phyloP scores from a whole-genome alignment of 2,113 vertebrate species.

The Suncus etruscus region DNA sequence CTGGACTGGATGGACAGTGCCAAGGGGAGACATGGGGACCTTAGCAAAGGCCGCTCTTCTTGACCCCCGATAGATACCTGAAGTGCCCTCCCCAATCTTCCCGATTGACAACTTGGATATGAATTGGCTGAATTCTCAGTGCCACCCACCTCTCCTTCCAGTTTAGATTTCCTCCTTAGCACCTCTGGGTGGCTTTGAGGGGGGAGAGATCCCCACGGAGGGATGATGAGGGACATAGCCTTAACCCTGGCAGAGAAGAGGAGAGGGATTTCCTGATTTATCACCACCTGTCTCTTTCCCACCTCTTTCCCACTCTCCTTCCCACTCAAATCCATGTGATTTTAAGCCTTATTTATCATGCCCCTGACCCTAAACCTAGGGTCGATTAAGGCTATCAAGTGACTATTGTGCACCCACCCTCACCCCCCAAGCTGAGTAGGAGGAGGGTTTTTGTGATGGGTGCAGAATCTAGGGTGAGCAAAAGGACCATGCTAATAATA shows the following conservation, averaged over 20 bases:
- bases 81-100: too few relatives aligned
- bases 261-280: not conserved
- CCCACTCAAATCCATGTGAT: not conserved
- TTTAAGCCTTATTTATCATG: not conserved
- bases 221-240: not conserved
- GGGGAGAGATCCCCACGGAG: too few relatives aligned
- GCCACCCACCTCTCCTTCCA: not conserved
- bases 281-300: not conserved
- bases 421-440: not conserved
- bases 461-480: not conserved
- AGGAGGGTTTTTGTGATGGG: not conserved
- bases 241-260: too few relatives aligned
- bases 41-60: not conserved
- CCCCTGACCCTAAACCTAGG: not conserved
- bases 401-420: fast-evolving
- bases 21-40: too few relatives aligned
- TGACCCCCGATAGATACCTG: not conserved
- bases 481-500: not conserved
- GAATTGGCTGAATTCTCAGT: not conserved
- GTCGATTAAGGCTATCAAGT: not conserved
- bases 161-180: too few relatives aligned
- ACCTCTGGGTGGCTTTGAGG: too few relatives aligned
- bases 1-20: not conserved
- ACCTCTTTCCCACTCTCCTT: not conserved
- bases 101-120: not conserved